These are phyloP conservation scores for Chinchilla lanigera DNA, from an alignment of 2,113 vertebrate genomes.

Conservation along the genomic window DNA sequence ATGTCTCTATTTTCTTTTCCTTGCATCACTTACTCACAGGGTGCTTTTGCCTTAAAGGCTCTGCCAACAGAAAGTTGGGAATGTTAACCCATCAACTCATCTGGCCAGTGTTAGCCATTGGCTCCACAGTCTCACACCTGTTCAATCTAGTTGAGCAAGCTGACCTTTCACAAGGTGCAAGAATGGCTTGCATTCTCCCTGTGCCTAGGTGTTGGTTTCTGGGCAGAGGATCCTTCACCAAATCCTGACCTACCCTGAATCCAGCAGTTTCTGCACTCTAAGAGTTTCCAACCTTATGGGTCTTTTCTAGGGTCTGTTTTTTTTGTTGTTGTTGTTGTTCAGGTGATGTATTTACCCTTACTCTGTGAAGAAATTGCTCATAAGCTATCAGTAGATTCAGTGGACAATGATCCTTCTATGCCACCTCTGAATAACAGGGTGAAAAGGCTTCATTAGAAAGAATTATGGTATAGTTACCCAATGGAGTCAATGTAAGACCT, in stretches of 20 bases:
- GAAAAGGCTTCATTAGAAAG: neutral
- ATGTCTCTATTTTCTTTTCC: neutral
- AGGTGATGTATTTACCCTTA: neutral
- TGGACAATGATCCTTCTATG: neutral
- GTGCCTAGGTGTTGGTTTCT: neutral
- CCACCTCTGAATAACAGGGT: neutral
- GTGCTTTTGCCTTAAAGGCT: neutral
- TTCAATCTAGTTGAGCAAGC: neutral
- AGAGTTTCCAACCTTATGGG: neutral
- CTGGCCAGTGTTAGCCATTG: neutral
- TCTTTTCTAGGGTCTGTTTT: neutral
- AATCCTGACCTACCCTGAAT: neutral
- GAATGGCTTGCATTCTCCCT: neutral
- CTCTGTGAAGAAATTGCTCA: neutral
- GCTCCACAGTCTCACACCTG: neutral
- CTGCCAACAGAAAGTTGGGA: neutral
- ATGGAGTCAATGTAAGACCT: neutral
- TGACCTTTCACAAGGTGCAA: neutral
- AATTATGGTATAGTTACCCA: neutral
- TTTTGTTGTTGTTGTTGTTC: no score
- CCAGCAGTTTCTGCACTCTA: neutral
- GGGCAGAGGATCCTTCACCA: neutral
- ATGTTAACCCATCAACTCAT: neutral
- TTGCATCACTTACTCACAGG: neutral
- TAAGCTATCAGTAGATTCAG: neutral